Evolutionary conservation across 2,797 vertebrate species (phyloP), one percentile per base, ranked within the genome.

Genomic region (Diplodus sargus): DNA sequence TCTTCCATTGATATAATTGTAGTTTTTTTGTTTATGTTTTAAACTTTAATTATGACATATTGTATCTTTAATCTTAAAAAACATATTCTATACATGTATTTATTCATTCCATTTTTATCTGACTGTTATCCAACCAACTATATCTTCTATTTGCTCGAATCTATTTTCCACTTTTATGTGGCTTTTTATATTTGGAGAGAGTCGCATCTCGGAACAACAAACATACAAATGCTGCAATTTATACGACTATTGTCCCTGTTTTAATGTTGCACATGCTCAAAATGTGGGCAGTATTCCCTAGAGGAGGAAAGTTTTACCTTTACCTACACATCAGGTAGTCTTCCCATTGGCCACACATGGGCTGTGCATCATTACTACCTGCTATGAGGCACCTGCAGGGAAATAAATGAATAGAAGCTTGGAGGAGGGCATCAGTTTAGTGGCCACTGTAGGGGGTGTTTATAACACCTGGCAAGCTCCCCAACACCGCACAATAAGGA

Each of bases 351-450:
- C 70, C 68, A 74, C 69, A 83, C 25, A 65, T 13, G 39, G 63
- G 14, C 34, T 74, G 75, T 60, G 85, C 73, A 70, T 84, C 85
- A 84, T 81, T 82, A 87, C 83, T 85, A 84, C 88, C 87, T 81
- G 85, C 87, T 73, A 81, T 4, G 79, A 87, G 66, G 56, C 87
- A 78, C 91, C 87, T 85, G 88, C 90, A 79, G 91, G 81, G 90
- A 89, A 83, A 85, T 89, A 87, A 93, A 93, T 93, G 89, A 92
- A 87, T 47, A 70, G 72, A 69, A 76, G 84, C 81, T 71, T 28
- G 16, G 66, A 85, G 85, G 85, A 85, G 84, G 86, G 75, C 84
- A 86, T 86, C 78, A 30, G 74, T 87, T 91, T 89, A 87, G 85
- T 85, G 70, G 71, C 5, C 70, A 5, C 86, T 74, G 80, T 71